Conservation (phyloP, 2,113 vertebrate genomes). For the Notechis scutatus region DNA sequence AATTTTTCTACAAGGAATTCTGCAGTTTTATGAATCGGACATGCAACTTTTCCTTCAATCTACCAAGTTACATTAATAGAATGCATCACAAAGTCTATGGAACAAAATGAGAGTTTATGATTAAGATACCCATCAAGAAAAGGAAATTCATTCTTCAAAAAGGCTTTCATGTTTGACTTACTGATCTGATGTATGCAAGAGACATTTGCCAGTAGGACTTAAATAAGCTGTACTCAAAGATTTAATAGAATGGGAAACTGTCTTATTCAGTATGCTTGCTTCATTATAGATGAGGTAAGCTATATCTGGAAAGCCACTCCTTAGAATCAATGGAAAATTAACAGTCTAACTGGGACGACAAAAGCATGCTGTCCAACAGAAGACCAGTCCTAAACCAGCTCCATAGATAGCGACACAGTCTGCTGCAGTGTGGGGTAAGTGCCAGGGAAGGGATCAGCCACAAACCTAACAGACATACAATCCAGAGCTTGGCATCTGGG, state of each 20-base stretch:
- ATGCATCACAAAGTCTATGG: neutral
- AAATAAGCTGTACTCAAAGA: constrained; percentile 16
- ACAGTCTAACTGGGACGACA: constrained; percentile 76
- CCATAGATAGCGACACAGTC: constrained; percentile 76
- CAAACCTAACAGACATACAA: constrained; percentile 77
- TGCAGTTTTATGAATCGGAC: neutral
- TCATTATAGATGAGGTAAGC: constrained; percentile 48
- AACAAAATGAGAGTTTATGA: neutral
- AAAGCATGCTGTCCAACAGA: constrained; percentile 70
- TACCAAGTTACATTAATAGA: neutral
- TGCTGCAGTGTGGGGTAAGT: constrained; percentile 79
- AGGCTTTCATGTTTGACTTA: constrained; percentile 32
- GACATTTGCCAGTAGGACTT: constrained; percentile 18
- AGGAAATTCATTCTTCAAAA: neutral
- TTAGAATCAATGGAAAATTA: constrained; percentile 77
- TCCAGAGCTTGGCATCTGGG: constrained; percentile 86
- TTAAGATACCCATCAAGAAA: neutral
- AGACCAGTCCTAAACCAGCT: constrained; percentile 75
- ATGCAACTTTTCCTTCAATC: neutral
- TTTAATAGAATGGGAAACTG: constrained; percentile 36
- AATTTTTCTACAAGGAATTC: neutral
- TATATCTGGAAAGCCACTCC: constrained; percentile 61
- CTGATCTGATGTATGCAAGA: constrained; percentile 27
- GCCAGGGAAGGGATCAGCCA: constrained; percentile 77
- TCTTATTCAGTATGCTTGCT: constrained; percentile 24